Evolutionary conservation across 2,888 invertebrate genomes (phyloP).

Genomic region (Hermaeophaga mercurialis): DNA sequence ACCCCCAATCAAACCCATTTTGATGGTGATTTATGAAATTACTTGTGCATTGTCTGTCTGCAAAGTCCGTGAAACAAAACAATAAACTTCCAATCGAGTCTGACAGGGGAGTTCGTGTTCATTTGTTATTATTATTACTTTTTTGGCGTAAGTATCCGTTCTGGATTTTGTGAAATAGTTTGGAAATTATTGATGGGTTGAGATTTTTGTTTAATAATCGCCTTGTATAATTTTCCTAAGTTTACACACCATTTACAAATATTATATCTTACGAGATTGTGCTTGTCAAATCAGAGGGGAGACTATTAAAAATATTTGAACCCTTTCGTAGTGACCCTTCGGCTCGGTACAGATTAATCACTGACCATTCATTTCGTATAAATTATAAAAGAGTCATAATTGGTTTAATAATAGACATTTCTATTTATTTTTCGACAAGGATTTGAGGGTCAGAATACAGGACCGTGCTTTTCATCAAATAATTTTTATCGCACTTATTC

Average conservation of each 20-base stretch:
- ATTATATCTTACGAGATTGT: too few relatives aligned
- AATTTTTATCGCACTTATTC: too few relatives aligned
- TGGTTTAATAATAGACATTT: conserved; percentile 36
- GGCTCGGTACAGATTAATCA: conserved; percentile 42
- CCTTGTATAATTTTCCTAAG: too few relatives aligned
- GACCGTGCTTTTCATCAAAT: too few relatives aligned
- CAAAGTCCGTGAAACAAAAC: conserved; percentile 31
- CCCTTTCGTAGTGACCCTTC: conserved; percentile 8
- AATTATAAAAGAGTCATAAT: conserved; percentile 46
- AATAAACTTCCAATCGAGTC: conserved; percentile 21
- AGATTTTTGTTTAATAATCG: too few relatives aligned
- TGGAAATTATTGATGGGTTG: background rate
- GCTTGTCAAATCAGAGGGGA: too few relatives aligned
- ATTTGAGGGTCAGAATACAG: background rate
- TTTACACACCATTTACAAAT: too few relatives aligned
- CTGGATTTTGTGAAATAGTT: conserved; percentile 1
- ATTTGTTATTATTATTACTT: conserved; percentile 4
- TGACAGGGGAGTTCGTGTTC: background rate
- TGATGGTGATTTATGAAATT: conserved; percentile 38
- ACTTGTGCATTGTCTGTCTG: conserved; percentile 31
- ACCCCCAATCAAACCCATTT: conserved; percentile 38
- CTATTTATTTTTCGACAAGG: conserved; percentile 3
- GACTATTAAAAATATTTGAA: background rate
- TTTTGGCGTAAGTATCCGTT: background rate
- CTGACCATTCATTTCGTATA: conserved; percentile 45